phyloP scores from a whole-genome alignment of 2,113 vertebrate species.

The Empidonax alnorum region DNA sequence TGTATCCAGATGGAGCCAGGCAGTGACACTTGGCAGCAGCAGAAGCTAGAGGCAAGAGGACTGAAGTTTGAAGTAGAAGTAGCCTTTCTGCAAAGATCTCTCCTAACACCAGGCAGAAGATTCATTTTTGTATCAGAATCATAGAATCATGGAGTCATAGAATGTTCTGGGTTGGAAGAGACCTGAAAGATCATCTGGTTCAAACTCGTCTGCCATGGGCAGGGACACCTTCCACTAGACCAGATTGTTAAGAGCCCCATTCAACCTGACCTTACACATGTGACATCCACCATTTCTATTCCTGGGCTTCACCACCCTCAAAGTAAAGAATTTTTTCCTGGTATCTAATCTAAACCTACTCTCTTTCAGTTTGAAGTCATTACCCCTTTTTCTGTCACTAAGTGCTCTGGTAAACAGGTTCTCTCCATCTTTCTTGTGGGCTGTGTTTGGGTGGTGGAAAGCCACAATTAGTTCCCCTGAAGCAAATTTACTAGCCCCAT shows the following conservation, averaged over 20 bases:
- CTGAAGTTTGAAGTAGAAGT: not conserved
- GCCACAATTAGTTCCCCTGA: not conserved
- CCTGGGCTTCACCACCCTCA: not conserved
- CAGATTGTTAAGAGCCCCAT: not conserved
- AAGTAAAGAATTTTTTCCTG: not conserved
- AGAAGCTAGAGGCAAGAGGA: not conserved
- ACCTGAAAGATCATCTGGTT: not conserved
- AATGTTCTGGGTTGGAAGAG: not conserved
- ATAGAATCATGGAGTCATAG: not conserved
- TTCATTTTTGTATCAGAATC: not conserved
- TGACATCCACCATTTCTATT: not conserved
- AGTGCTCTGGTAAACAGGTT: not conserved
- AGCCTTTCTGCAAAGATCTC: not conserved
- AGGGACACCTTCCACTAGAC: not conserved
- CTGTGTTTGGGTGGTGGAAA: not conserved
- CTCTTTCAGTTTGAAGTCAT: not conserved
- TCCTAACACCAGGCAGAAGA: not conserved
- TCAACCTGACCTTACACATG: not conserved
- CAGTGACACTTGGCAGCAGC: not conserved
- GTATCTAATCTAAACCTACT: not conserved
- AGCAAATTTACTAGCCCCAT: not conserved
- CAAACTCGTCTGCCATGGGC: accelerated
- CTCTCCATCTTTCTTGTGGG: not conserved
- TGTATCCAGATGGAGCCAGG: not conserved
- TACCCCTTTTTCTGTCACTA: not conserved